These are phyloP conservation scores for Scomber japonicus DNA, from an alignment of 2,113 vertebrate species.

Conservation along the genomic window DNA sequence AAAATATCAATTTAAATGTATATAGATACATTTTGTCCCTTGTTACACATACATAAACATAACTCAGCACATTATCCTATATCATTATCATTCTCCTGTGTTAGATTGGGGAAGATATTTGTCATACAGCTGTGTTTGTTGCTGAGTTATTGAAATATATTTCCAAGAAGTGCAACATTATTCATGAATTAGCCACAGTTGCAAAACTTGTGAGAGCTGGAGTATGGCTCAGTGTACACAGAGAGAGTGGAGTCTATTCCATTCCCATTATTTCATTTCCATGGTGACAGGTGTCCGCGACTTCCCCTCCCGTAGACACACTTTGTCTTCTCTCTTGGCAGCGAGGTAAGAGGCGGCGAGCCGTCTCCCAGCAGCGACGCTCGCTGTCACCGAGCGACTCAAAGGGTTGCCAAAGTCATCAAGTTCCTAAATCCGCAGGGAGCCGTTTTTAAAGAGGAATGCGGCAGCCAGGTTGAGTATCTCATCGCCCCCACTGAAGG, in stretches of 20 bases:
- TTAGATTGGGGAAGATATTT: too few relatives aligned
- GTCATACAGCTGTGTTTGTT: too few relatives aligned
- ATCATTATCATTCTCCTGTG: too few relatives aligned
- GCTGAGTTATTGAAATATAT: too few relatives aligned
- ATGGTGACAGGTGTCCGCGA: not conserved
- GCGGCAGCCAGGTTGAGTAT: slow-evolving; percentile 29
- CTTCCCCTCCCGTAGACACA: not conserved
- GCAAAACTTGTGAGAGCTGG: not conserved
- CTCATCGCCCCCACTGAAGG: slow-evolving; percentile 2
- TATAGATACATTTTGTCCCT: too few relatives aligned
- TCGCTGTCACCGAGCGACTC: slow-evolving; percentile 8
- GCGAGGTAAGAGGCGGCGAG: not conserved
- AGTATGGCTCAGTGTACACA: not conserved
- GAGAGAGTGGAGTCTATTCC: not conserved
- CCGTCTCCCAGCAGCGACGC: not conserved
- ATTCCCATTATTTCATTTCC: slow-evolving; percentile 26
- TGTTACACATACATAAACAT: too few relatives aligned
- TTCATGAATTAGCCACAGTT: not conserved
- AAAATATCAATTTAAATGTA: too few relatives aligned
- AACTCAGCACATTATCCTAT: too few relatives aligned
- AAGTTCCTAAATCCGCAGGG: slow-evolving; percentile 37
- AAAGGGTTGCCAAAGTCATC: slow-evolving; percentile 46
- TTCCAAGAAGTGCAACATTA: not conserved
- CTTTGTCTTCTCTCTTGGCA: not conserved
- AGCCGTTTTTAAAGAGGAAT: slow-evolving; percentile 51